Evolutionary conservation across 1,140 invertebrate species (phyloP).

Genomic region (Caenorhabditis elegans): WBcel235 BX284606.5:2163001-2163500

Average conservation of each 20-base stretch:
- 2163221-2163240: no score
- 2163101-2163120: conserved; percentile 18
- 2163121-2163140: background rate
- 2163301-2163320: background rate
- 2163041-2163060: conserved; percentile 30
- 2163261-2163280: background rate
- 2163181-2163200: background rate
- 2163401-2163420: conserved; percentile 9
- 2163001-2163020: background rate
- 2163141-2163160: background rate
- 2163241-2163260: conserved; percentile 23
- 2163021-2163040: background rate
- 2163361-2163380: background rate
- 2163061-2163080: background rate
- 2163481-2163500: background rate
- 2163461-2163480: background rate
- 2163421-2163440: background rate
- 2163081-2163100: conserved; percentile 20
- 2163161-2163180: background rate
- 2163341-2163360: background rate
- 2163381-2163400: conserved; percentile 22
- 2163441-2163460: background rate
- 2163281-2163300: background rate
- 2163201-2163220: no score
- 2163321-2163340: background rate